These are phyloP conservation scores for Stigmatopora nigra DNA, from an alignment of 2,113 vertebrate species.

Conservation along the genomic window DNA sequence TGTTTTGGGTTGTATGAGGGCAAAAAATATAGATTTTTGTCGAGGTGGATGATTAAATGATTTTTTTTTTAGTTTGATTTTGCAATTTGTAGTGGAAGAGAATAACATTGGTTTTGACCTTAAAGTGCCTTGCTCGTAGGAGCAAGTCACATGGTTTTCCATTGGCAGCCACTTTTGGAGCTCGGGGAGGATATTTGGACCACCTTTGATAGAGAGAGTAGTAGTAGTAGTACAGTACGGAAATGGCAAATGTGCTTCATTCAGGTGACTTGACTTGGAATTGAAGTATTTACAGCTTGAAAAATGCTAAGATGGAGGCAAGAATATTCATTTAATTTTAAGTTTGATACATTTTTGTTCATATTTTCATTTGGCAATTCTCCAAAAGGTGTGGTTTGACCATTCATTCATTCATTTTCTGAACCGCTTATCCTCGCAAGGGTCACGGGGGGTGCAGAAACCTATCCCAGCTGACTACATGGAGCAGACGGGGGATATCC, in stretches of 20 bases:
- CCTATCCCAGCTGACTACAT: too few species aligned
- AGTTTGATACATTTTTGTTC: neutral
- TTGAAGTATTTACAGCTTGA: neutral
- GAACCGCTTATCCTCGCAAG: too few species aligned
- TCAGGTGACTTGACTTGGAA: neutral
- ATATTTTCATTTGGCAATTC: too few species aligned
- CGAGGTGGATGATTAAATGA: neutral
- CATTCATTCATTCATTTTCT: too few species aligned
- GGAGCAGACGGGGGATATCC: too few species aligned
- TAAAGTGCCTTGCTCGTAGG: conserved; percentile 58
- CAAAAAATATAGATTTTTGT: conserved; percentile 12
- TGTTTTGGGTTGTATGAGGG: conserved; percentile 1
- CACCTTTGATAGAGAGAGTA: too few species aligned
- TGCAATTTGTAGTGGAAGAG: conserved; percentile 16
- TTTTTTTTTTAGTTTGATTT: conserved; percentile 1
- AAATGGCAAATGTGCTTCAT: neutral
- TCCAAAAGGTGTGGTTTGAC: too few species aligned
- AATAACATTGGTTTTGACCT: conserved; percentile 59
- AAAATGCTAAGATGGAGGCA: neutral
- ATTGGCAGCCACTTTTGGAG: conserved; percentile 32
- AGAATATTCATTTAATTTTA: neutral
- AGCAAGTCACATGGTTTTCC: conserved; percentile 59
- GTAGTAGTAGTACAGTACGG: neutral
- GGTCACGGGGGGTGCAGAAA: too few species aligned
- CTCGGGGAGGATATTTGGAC: conserved; percentile 20